phyloP scores from a whole-genome alignment of 2,113 vertebrate species.

The Loxodonta africana region DNA sequence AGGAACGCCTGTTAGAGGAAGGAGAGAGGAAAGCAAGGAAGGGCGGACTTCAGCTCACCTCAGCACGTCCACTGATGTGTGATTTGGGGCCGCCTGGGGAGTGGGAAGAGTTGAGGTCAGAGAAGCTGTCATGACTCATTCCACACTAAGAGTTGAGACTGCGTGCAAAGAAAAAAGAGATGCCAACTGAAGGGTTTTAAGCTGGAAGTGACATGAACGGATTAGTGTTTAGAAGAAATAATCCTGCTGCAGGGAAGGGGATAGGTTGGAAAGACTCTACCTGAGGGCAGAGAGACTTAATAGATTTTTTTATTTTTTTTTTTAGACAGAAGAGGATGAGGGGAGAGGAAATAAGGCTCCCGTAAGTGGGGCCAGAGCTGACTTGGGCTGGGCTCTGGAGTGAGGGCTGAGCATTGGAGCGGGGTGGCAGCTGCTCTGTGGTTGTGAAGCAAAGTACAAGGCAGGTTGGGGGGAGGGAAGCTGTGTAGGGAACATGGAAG shows the following conservation, averaged over 20 bases:
- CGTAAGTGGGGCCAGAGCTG: background rate
- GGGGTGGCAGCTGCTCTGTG: background rate
- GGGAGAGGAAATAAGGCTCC: background rate
- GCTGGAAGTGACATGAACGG: background rate
- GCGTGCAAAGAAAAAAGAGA: background rate
- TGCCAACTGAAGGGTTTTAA: background rate
- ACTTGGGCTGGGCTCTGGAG: background rate
- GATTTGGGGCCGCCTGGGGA: fast-evolving
- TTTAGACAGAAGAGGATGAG: background rate
- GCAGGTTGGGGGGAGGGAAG: background rate
- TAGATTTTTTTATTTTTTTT: background rate
- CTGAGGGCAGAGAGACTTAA: background rate
- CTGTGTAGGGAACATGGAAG: fast-evolving
- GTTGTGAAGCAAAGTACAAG: background rate
- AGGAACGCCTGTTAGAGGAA: background rate
- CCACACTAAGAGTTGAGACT: background rate
- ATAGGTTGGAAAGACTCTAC: background rate
- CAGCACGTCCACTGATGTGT: background rate
- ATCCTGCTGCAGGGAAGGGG: background rate
- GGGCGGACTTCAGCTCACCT: background rate
- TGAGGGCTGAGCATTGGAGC: no score
- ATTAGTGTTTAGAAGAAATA: background rate
- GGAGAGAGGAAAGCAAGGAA: background rate
- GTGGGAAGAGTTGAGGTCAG: background rate
- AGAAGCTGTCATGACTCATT: background rate